Evolutionary conservation across 2,888 invertebrate genomes (phyloP).

Genomic region (Mythimna pallens): DNA sequence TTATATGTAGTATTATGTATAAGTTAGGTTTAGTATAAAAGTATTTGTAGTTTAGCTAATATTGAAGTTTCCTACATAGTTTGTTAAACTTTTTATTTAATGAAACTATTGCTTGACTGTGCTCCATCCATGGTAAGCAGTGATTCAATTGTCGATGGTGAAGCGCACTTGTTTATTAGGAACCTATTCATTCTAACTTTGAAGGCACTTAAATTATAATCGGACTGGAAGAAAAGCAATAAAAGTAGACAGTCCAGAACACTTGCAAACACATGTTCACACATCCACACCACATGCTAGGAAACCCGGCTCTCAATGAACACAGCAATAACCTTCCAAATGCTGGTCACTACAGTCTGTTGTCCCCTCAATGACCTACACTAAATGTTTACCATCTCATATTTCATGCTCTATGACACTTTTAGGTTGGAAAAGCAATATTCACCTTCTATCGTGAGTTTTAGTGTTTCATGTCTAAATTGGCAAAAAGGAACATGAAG

Average conservation of each 20-base stretch:
- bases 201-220: no score
- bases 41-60: no score
- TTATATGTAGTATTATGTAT: no score
- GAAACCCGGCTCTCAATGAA: conserved; percentile 8
- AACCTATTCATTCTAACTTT: no score
- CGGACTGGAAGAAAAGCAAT: no score
- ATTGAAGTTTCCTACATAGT: no score
- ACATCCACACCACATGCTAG: neutral
- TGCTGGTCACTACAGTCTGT: conserved; percentile 5
- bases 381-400: conserved; percentile 36
- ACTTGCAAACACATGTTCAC: conserved; percentile 7
- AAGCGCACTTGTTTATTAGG: no score
- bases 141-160: no score
- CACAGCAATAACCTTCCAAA: conserved; percentile 19
- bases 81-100: no score
- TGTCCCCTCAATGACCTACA: neutral
- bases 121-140: no score
- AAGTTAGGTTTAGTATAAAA: no score
- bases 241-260: neutral
- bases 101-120: no score
- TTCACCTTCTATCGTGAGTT: neutral
- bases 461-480: neutral
- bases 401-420: conserved; percentile 25
- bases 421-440: conserved; percentile 29
- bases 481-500: neutral